Base-by-base conservation (phyloP, 2,888 invertebrate genomes). In the Pterobdella sp. region DNA sequence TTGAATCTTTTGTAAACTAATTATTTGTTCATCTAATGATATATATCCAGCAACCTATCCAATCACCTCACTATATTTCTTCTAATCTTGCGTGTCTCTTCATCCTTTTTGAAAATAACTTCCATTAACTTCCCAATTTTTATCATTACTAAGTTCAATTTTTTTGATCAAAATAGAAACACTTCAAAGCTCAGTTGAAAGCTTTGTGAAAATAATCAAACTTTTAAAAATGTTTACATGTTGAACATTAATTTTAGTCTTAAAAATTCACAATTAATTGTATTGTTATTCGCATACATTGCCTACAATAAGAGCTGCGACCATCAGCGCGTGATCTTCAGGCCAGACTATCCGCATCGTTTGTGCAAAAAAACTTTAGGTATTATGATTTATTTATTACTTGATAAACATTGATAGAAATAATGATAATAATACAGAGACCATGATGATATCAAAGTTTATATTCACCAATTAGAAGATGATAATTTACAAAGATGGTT, bases 51-150 rank as follows among this genome's bases (percentile, higher is more conserved):
- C n/a, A n/a, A n/a, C n/a, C n/a, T n/a, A n/a, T n/a, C n/a, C n/a
- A n/a, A n/a, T n/a, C n/a, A n/a, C 37, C 88, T 84, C 84, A 88
- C 87, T 72, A 89, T 81, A 0, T 87, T 85, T 72, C 88, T 82
- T 26, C 88, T 83, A 74, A 88, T 81, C 79, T 88, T 86, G n/a
- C 88, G 84, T 63, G 85, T 86, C 72, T 87, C 85, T 74, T 88
- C 88, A 77, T 88, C 88, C 71, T 71, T 35, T 35, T 68, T 37
- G 36, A 22, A 35, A 1, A n/a, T 37, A 22, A n/a, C n/a, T 49
- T 18, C n/a, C n/a, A 49, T 49, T 49, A 49, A 49, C n/a, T 18
- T 22, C 14, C 52, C n/a, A 18, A 49, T 14, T 18, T 22, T 49
- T 14, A 49, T 49, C n/a, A 18, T 14, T 18, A 49, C 14, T 49